Evolutionary conservation across 2,113 vertebrate genomes (phyloP).

Genomic region (Pteropus alecto): DNA sequence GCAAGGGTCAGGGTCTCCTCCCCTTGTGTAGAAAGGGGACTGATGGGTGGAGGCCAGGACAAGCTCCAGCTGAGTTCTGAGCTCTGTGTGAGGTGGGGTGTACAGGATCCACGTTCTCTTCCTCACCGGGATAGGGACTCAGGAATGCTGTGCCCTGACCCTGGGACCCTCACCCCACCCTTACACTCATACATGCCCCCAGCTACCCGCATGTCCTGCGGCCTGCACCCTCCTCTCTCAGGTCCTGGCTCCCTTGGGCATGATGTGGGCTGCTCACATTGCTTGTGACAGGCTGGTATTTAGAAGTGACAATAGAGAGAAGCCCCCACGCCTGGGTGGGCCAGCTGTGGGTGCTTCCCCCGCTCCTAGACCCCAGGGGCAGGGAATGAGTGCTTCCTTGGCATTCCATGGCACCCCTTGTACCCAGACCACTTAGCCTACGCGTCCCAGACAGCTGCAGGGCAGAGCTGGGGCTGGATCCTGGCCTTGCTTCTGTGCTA

Average conservation of each 20-base stretch:
- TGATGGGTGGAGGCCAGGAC: not conserved
- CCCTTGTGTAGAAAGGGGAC: not conserved
- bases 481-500: not conserved
- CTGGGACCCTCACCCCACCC: not conserved
- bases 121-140: not conserved
- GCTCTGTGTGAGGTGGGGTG: not conserved
- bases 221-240: not conserved
- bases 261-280: not conserved
- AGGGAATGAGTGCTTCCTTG: not conserved
- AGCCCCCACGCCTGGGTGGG: not conserved
- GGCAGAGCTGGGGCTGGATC: not conserved
- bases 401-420: not conserved
- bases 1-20: not conserved
- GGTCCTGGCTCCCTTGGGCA: not conserved
- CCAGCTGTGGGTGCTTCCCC: not conserved
- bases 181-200: accelerated
- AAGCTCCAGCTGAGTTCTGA: not conserved
- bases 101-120: not conserved
- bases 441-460: not conserved
- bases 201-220: not conserved
- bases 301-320: not conserved
- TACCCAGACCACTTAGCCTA: not conserved
- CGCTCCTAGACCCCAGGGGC: not conserved
- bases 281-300: not conserved
- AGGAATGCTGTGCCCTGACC: not conserved